phyloP scores from a whole-genome alignment of 37 sponge, comb jelly and placozoan genomes.

The Aphrocallistes beatrix region DNA sequence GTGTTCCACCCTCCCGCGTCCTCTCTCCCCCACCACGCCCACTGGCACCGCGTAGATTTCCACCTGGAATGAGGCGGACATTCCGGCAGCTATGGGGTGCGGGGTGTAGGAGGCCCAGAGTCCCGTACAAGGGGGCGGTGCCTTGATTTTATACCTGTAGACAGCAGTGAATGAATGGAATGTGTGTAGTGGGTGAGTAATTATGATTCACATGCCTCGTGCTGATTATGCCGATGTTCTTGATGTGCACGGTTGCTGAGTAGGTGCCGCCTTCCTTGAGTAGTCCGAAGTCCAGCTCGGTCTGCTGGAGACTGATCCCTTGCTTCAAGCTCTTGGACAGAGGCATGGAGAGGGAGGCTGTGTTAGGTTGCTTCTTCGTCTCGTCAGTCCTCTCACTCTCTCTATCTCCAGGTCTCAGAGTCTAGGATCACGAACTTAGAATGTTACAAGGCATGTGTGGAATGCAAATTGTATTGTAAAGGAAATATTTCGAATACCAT shows the following conservation, averaged over 20 bases:
- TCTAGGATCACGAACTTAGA: too few relatives aligned
- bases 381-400: background rate
- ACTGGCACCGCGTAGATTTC: conserved; percentile 77
- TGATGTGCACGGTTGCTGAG: conserved; percentile 36
- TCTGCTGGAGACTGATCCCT: conserved; percentile 15
- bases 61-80: conserved; percentile 50
- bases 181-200: too few relatives aligned
- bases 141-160: conserved; percentile 74
- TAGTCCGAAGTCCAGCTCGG: conserved; percentile 66
- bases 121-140: conserved; percentile 73
- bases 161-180: background rate
- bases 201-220: too few relatives aligned
- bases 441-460: too few relatives aligned
- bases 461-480: too few relatives aligned
- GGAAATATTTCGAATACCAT: too few relatives aligned
- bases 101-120: conserved; percentile 52
- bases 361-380: background rate
- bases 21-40: conserved; percentile 40
- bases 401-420: background rate
- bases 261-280: conserved; percentile 61
- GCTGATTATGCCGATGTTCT: conserved; percentile 64
- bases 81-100: conserved; percentile 82
- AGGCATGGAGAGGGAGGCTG: conserved; percentile 11
- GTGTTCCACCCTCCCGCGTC: conserved; percentile 35
- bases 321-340: background rate